phyloP scores from a whole-genome alignment of 2,797 vertebrate genomes.

The Columba guinea region DNA sequence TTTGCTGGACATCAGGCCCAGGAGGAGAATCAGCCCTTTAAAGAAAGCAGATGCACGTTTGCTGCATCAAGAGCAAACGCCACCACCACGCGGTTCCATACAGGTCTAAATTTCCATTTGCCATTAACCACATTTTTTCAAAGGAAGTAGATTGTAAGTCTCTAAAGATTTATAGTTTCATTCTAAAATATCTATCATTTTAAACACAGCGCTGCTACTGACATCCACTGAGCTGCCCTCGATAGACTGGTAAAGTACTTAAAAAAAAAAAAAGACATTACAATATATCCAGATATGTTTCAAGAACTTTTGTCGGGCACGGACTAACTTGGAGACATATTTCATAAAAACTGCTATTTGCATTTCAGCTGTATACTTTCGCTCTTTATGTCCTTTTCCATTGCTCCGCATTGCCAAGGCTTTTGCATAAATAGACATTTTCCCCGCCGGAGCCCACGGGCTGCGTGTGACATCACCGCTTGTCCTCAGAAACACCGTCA shows the following conservation, averaged over 20 bases:
- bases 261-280: constrained; percentile 38
- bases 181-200: constrained; percentile 71
- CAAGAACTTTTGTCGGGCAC: constrained; percentile 58
- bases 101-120: constrained; percentile 35
- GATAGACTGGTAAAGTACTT: constrained; percentile 73
- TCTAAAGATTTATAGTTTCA: constrained; percentile 57
- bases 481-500: constrained; percentile 48
- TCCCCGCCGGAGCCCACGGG: neutral
- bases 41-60: neutral
- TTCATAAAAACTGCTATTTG: constrained; percentile 64
- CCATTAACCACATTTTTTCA: neutral
- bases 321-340: constrained; percentile 41
- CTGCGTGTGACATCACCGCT: constrained; percentile 37
- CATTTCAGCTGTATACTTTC: constrained; percentile 47
- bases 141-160: constrained; percentile 45
- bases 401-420: constrained; percentile 39
- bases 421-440: constrained; percentile 49
- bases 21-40: neutral
- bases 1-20: neutral
- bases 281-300: constrained; percentile 65
- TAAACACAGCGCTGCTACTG: constrained; percentile 41
- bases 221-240: constrained; percentile 17
- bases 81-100: neutral
- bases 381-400: constrained; percentile 58
- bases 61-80: neutral